Conservation (phyloP, 2,888 invertebrate genomes). For the Frankliniella intonsa region DNA sequence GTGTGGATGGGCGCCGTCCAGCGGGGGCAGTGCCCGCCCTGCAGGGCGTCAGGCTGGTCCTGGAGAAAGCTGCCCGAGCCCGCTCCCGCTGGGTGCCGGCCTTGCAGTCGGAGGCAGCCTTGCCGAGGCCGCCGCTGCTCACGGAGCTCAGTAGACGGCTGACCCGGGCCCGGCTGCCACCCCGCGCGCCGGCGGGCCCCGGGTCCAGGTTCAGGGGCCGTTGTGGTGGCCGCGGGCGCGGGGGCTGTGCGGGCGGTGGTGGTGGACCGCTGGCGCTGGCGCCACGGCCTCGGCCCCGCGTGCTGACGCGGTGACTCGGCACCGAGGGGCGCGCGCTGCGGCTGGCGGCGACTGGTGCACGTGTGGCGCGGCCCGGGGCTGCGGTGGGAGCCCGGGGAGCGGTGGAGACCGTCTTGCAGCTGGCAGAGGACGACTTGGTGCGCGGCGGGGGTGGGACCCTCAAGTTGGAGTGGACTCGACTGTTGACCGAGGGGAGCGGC, state of each 20-base stretch:
- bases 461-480: neutral
- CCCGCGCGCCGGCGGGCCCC: too few species aligned
- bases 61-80: too few species aligned
- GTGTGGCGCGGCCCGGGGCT: too few species aligned
- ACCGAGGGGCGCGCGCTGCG: neutral
- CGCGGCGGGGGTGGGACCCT: neutral
- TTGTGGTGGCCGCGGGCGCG: neutral
- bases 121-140: too few species aligned
- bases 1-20: too few species aligned
- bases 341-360: neutral
- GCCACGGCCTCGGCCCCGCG: neutral
- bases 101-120: too few species aligned
- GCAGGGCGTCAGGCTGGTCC: too few species aligned
- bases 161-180: too few species aligned
- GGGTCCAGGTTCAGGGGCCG: too few species aligned
- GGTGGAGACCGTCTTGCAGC: neutral
- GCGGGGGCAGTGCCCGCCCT: too few species aligned
- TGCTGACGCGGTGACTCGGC: constrained; percentile 1
- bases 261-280: neutral
- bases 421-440: neutral
- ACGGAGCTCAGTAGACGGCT: too few species aligned
- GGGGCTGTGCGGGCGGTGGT: neutral
- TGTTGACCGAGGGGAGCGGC: neutral
- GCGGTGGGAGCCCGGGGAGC: neutral
- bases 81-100: too few species aligned